These are phyloP conservation scores for Pseudonaja textilis DNA, from an alignment of 2,113 vertebrate species.

Conservation along the genomic window DNA sequence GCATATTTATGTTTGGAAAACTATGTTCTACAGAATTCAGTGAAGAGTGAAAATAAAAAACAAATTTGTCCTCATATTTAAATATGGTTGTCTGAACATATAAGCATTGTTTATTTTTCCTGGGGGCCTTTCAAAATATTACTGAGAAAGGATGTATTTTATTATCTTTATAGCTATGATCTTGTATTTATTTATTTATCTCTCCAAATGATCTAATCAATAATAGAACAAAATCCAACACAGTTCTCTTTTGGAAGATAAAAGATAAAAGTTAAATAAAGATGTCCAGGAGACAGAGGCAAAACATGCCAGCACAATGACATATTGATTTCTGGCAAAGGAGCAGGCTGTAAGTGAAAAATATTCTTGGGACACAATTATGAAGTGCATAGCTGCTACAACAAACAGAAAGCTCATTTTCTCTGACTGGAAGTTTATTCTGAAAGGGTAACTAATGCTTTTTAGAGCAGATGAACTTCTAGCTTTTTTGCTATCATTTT, in stretches of 20 bases:
- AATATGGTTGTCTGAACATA: neutral
- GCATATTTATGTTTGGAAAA: neutral
- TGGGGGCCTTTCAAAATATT: neutral
- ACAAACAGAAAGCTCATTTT: slow-evolving; percentile 48
- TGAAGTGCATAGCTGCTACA: slow-evolving; percentile 56
- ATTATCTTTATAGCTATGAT: slow-evolving; percentile 65
- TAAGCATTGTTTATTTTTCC: neutral
- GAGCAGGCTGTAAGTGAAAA: slow-evolving; percentile 71
- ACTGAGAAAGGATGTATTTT: slow-evolving; percentile 10
- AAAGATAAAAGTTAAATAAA: slow-evolving; percentile 71
- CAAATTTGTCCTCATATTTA: neutral
- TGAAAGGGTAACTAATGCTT: slow-evolving; percentile 47
- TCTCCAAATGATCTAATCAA: slow-evolving; percentile 67
- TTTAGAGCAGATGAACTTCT: slow-evolving; percentile 24
- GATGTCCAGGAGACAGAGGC: slow-evolving; percentile 55
- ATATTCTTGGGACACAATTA: slow-evolving; percentile 70
- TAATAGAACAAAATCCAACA: slow-evolving; percentile 69
- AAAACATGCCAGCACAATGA: slow-evolving; percentile 59
- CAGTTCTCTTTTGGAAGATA: slow-evolving; percentile 53
- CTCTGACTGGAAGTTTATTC: slow-evolving; percentile 43
- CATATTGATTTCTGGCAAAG: slow-evolving; percentile 73
- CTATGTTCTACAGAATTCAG: neutral
- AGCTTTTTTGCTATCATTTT: slow-evolving; percentile 2
- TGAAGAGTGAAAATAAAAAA: neutral
- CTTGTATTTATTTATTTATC: slow-evolving; percentile 71